Percentiles rank a stretch among this genome's conserved stretches.
Conservation (phyloP, 2,797 vertebrate genomes). For the Labroides dimidiatus region DNA sequence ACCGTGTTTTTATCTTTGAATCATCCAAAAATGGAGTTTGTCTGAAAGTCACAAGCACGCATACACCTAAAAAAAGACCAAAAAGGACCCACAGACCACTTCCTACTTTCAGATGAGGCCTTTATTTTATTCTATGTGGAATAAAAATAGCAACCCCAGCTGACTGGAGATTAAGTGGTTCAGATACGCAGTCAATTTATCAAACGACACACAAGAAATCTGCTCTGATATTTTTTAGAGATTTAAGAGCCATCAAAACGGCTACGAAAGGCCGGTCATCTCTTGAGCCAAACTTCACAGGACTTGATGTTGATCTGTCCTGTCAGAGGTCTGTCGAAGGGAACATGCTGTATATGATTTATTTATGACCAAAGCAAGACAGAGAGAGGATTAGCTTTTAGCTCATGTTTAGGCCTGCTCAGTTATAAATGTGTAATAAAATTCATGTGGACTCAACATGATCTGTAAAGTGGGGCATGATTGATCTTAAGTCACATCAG, state of each 20-base stretch:
- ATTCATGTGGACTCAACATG: too few relatives aligned
- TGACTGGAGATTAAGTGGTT: not conserved
- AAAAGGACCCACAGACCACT: not conserved
- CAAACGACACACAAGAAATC: not conserved
- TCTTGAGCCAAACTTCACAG: not conserved
- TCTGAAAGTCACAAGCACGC: slow-evolving; percentile 1
- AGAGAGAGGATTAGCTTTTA: not conserved
- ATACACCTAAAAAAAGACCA: not conserved
- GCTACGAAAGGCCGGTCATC: not conserved
- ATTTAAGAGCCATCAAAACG: not conserved
- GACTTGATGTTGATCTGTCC: not conserved
- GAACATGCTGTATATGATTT: slow-evolving; percentile 1
- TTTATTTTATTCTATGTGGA: not conserved
- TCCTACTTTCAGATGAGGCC: not conserved
- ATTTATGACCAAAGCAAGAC: not conserved
- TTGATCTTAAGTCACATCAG: too few relatives aligned
- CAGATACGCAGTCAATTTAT: not conserved
- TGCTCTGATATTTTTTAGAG: not conserved
- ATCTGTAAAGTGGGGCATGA: too few relatives aligned
- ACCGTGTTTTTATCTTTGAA: not conserved
- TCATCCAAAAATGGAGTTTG: not conserved
- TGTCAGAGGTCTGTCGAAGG: not conserved
- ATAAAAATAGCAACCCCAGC: not conserved
- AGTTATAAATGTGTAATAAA: not conserved
- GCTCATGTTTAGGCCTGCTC: not conserved